Evolutionary conservation across 1,140 invertebrate species (phyloP).

Genomic region (Bombus superbus): DNA sequence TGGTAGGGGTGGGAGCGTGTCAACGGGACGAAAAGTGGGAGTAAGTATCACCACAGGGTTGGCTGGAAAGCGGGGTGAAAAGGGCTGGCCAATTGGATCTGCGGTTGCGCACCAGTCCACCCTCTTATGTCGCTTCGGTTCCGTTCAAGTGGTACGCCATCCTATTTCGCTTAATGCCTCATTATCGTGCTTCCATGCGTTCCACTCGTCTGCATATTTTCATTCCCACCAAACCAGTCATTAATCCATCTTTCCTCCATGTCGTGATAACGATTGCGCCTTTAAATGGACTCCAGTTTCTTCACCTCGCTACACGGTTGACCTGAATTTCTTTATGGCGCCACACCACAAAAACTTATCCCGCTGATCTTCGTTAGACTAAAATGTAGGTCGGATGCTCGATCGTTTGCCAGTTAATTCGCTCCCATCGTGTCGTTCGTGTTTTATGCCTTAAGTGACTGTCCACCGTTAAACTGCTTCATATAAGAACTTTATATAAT

Average conservation of each 20-base stretch:
- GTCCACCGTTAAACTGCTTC: not conserved
- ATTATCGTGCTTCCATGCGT: slow-evolving; percentile 32
- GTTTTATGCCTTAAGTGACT: not conserved
- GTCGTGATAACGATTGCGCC: slow-evolving; percentile 34
- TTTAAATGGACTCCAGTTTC: slow-evolving; percentile 9
- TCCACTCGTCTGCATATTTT: slow-evolving; percentile 28
- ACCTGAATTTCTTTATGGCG: slow-evolving; percentile 9
- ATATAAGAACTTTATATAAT: not conserved
- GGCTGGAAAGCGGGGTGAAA: slow-evolving; percentile 7
- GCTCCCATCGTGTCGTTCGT: too few species aligned
- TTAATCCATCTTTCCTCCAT: not conserved
- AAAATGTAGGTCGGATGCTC: slow-evolving; percentile 15
- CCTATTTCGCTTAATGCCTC: slow-evolving; percentile 3
- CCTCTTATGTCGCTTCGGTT: not conserved
- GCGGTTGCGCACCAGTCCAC: slow-evolving; percentile 46
- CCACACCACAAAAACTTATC: slow-evolving; percentile 32
- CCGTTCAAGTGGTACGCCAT: slow-evolving; percentile 33
- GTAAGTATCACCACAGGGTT: not conserved
- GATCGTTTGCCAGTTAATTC: slow-evolving; percentile 3
- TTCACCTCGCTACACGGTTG: not conserved
- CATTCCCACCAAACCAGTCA: not conserved
- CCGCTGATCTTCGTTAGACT: not conserved
- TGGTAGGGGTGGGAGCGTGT: slow-evolving; percentile 32
- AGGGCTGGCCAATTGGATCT: slow-evolving; percentile 34
- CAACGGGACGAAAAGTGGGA: slow-evolving; percentile 16